phyloP scores from a whole-genome alignment of 2,113 vertebrate species.

The Oriolus oriolus region DNA sequence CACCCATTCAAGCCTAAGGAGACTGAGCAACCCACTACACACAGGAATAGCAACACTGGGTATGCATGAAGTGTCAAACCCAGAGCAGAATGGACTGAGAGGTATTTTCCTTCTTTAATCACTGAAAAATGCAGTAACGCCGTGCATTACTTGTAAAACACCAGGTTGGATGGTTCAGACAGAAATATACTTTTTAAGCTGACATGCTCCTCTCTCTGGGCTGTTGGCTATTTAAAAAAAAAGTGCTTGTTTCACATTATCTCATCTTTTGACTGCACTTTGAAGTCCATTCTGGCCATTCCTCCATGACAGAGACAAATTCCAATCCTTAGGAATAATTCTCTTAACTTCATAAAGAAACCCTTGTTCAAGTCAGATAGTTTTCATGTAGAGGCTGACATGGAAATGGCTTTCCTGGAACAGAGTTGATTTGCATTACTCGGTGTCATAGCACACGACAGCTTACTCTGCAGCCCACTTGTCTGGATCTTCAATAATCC shows the following conservation, averaged over 20 bases:
- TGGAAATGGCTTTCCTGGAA: slow-evolving; percentile 34
- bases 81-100: background rate
- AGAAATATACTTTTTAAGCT: background rate
- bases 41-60: background rate
- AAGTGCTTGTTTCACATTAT: background rate
- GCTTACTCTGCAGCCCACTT: background rate
- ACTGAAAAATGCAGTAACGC: background rate
- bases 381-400: slow-evolving; percentile 30
- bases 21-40: background rate
- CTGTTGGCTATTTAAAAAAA: background rate
- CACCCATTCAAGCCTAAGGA: background rate
- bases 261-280: background rate
- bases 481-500: background rate
- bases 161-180: background rate
- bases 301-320: slow-evolving; percentile 6
- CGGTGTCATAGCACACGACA: slow-evolving; percentile 21
- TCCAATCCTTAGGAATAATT: slow-evolving; percentile 13
- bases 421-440: slow-evolving; percentile 31
- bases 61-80: background rate
- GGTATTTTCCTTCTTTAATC: background rate
- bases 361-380: slow-evolving; percentile 27
- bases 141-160: background rate
- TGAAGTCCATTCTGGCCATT: slow-evolving; percentile 23
- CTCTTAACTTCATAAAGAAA: slow-evolving; percentile 20
- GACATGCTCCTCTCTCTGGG: background rate